phyloP scores from a whole-genome alignment of 2,797 vertebrate species.

The Vireo griseus region DNA sequence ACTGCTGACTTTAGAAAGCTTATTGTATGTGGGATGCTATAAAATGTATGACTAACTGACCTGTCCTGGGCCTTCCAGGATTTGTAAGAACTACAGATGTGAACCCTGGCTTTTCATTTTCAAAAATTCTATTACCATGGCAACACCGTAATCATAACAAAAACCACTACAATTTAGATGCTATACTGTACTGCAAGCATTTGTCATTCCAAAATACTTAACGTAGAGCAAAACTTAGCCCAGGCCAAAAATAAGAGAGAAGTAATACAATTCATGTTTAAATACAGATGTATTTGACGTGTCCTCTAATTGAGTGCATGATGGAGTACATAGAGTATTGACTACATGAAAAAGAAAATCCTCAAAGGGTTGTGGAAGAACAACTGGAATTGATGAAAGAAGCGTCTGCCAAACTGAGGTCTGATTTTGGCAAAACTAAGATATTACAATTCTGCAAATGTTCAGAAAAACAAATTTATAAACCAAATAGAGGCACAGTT shows the following conservation, averaged over 20 bases:
- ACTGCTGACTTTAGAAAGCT: neutral
- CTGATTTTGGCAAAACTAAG: conserved; percentile 43
- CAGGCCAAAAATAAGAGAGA: conserved; percentile 35
- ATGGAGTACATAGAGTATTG: neutral
- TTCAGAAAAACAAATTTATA: conserved; percentile 63
- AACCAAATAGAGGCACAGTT: conserved; percentile 22
- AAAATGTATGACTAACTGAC: conserved; percentile 53
- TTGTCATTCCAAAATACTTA: neutral
- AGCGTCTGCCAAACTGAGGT: conserved; percentile 39
- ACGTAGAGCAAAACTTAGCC: neutral
- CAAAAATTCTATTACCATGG: conserved; percentile 25
- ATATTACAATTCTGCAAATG: conserved; percentile 32
- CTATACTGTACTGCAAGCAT: neutral
- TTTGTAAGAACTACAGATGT: conserved; percentile 29
- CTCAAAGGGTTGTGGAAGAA: conserved; percentile 21
- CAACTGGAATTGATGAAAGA: conserved; percentile 44
- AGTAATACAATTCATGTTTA: conserved; percentile 9
- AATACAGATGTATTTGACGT: conserved; percentile 9
- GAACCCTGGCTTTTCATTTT: conserved; percentile 29
- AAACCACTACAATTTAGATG: neutral
- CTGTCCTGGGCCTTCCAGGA: conserved; percentile 10
- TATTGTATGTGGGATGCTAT: neutral
- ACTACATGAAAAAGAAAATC: conserved; percentile 35
- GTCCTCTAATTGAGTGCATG: neutral
- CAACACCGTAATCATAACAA: conserved; percentile 52